These are phyloP conservation scores for Centropus unirufus DNA, from an alignment of 2,113 vertebrate species.

Conservation along the genomic window DNA sequence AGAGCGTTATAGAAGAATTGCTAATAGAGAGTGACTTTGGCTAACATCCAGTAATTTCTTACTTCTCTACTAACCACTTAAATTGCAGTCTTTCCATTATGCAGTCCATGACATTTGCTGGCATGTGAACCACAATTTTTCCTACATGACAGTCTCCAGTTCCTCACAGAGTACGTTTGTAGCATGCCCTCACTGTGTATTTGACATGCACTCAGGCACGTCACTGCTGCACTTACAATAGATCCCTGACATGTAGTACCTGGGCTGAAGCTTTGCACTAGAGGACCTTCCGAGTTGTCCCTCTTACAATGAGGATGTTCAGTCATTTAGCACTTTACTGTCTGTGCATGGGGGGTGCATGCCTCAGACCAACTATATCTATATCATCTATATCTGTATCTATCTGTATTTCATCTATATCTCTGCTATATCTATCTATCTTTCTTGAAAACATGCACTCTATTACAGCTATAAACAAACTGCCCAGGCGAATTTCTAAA, in stretches of 20 bases:
- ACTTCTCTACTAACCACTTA: background rate
- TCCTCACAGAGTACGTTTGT: background rate
- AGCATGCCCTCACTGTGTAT: fast-evolving
- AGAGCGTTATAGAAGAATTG: background rate
- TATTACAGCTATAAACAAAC: background rate
- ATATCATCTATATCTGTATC: no score
- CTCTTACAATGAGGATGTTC: background rate
- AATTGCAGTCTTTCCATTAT: background rate
- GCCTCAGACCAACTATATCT: background rate
- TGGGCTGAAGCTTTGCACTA: background rate
- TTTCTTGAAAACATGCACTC: background rate
- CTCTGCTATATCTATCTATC: background rate
- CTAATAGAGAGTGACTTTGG: background rate
- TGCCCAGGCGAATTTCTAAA: background rate
- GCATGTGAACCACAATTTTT: background rate
- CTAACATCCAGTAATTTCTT: background rate
- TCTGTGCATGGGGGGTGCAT: background rate
- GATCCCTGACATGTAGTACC: background rate
- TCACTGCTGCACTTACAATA: background rate
- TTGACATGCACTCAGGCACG: background rate
- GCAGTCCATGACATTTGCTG: background rate
- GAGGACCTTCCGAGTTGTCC: background rate
- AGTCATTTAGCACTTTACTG: background rate
- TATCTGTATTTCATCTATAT: no score
- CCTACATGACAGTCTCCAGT: fast-evolving